Percentiles rank a stretch among this genome's conserved stretches.
phyloP scores from a whole-genome alignment of 2,113 vertebrate genomes.

The Istiophorus platypterus region DNA sequence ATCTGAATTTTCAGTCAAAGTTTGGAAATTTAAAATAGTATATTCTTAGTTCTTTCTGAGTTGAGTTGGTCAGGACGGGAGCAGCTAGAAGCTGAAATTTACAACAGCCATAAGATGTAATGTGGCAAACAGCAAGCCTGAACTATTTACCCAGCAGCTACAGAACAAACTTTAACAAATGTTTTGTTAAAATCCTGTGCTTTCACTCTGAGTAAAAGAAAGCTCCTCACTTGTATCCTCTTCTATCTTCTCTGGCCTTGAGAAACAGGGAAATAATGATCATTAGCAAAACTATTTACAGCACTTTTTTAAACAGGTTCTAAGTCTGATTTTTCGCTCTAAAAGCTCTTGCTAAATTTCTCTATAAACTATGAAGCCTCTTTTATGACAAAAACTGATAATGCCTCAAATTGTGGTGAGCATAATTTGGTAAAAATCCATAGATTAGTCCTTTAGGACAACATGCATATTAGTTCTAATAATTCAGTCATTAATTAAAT shows the following conservation, averaged over 20 bases:
- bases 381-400: background rate
- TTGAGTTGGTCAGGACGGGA: background rate
- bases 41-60: constrained; percentile 1
- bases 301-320: background rate
- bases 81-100: background rate
- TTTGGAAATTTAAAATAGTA: constrained; percentile 3
- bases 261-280: constrained; percentile 16
- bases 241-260: background rate
- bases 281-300: background rate
- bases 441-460: background rate
- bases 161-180: constrained; percentile 38
- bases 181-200: constrained; percentile 33
- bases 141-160: constrained; percentile 45
- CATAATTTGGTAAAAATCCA: background rate
- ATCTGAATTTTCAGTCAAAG: constrained; percentile 37
- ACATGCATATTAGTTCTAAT: background rate
- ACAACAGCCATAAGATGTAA: constrained; percentile 34
- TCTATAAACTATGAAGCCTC: background rate
- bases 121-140: constrained; percentile 26
- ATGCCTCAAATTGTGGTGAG: background rate
- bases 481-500: background rate
- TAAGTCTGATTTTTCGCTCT: background rate
- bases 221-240: constrained; percentile 5
- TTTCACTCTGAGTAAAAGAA: constrained; percentile 23
- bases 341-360: background rate